phyloP scores from a whole-genome alignment of 2,888 invertebrate species.

The Cantharis flavilabris region DNA sequence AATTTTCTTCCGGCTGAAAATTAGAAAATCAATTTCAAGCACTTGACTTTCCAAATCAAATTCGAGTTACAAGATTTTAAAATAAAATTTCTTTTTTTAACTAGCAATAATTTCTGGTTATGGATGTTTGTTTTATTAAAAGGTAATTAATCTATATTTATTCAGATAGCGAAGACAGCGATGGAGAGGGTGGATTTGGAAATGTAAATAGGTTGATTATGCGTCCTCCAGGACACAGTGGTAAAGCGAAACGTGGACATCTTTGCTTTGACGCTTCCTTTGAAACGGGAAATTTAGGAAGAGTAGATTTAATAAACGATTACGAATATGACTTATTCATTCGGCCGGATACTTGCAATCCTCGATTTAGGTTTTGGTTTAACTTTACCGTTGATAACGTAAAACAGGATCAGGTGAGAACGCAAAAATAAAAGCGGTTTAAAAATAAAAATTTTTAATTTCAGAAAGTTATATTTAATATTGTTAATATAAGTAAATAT shows the following conservation, averaged over 20 bases:
- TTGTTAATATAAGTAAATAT: slow-evolving; percentile 94
- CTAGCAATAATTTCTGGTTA: too few species aligned
- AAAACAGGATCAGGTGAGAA: slow-evolving; percentile 80
- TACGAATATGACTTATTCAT: slow-evolving; percentile 96
- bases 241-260: slow-evolving; percentile 95
- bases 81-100: too few species aligned
- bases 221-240: slow-evolving; percentile 88
- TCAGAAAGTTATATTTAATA: slow-evolving; percentile 93
- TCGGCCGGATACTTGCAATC: slow-evolving; percentile 95
- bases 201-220: slow-evolving; percentile 89
- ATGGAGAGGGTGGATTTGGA: slow-evolving; percentile 90
- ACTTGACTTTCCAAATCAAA: background rate
- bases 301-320: slow-evolving; percentile 91
- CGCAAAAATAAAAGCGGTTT: background rate
- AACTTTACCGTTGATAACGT: slow-evolving; percentile 98
- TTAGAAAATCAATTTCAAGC: background rate
- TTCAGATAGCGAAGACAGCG: slow-evolving; percentile 88
- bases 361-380: slow-evolving; percentile 93
- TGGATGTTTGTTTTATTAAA: too few species aligned
- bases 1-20: background rate
- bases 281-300: slow-evolving; percentile 95
- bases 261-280: slow-evolving; percentile 96
- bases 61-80: too few species aligned
- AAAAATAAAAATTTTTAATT: slow-evolving; percentile 44
- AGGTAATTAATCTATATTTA: slow-evolving; percentile 29